Evolutionary conservation across 2,888 invertebrate species (phyloP).

Genomic region (Cerastoderma edule): DNA sequence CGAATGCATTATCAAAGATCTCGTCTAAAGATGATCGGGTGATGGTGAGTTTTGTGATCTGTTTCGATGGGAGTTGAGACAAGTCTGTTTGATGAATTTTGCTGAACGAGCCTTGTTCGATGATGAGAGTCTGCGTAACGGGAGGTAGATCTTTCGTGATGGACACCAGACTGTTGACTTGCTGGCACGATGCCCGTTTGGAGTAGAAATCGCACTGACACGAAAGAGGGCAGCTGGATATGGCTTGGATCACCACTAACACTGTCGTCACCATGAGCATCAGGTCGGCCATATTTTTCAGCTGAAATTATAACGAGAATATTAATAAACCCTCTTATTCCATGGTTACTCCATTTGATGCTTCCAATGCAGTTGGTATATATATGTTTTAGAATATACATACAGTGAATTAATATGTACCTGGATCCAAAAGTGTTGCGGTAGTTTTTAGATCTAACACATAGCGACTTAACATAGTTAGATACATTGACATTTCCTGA

Average conservation of each 20-base stretch:
- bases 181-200: conserved; percentile 21
- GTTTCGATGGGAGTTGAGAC: conserved; percentile 33
- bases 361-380: no score
- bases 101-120: conserved; percentile 34
- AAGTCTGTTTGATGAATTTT: conserved; percentile 54
- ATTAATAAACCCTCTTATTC: no score
- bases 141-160: conserved; percentile 37
- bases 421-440: no score
- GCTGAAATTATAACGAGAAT: no score
- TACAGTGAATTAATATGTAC: no score
- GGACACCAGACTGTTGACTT: conserved; percentile 12
- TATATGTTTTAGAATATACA: no score
- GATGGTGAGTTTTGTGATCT: conserved; percentile 49
- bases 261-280: neutral
- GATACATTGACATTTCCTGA: no score
- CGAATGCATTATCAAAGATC: conserved; percentile 64
- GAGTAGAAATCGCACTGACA: conserved; percentile 34
- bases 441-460: no score
- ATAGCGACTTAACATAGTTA: no score
- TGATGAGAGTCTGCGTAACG: conserved; percentile 35
- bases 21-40: conserved; percentile 54
- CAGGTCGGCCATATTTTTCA: neutral
- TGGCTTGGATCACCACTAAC: neutral
- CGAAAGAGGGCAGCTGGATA: conserved; percentile 33
- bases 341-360: no score